phyloP scores from a whole-genome alignment of 2,888 invertebrate genomes.

The Drosophila melanosoma region DNA sequence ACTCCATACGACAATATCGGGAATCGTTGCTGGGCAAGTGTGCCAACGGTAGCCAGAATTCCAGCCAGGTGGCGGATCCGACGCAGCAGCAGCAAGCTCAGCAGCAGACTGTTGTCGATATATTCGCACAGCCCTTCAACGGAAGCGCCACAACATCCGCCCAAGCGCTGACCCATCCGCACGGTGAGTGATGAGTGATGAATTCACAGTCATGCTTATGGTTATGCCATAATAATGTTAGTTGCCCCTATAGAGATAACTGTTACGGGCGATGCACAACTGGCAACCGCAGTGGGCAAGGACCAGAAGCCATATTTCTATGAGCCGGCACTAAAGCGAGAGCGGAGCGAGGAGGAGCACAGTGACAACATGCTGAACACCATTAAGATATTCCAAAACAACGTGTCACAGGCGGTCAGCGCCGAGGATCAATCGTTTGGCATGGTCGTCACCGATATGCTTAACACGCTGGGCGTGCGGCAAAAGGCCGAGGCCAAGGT shows the following conservation, averaged over 20 bases:
- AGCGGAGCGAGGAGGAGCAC: slow-evolving; percentile 81
- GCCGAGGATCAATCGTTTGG: slow-evolving; percentile 83
- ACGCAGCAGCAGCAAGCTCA: slow-evolving; percentile 82
- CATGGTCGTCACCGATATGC: slow-evolving; percentile 83
- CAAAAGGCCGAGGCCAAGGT: slow-evolving; percentile 83
- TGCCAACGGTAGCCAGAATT: slow-evolving; percentile 69
- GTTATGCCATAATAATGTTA: slow-evolving; percentile 13
- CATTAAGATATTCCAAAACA: slow-evolving; percentile 83
- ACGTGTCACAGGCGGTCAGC: slow-evolving; percentile 82
- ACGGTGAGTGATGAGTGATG: slow-evolving; percentile 63
- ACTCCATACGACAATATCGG: slow-evolving; percentile 82
- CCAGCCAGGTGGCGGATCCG: slow-evolving; percentile 80
- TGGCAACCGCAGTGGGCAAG: slow-evolving; percentile 76
- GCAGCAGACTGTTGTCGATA: slow-evolving; percentile 81
- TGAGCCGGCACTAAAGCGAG: slow-evolving; percentile 81
- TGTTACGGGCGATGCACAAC: slow-evolving; percentile 82
- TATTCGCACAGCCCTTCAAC: slow-evolving; percentile 82
- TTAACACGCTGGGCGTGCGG: slow-evolving; percentile 82
- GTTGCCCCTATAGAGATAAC: slow-evolving; percentile 71
- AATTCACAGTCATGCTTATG: background rate
- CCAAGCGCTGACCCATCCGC: slow-evolving; percentile 82
- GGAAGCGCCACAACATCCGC: slow-evolving; percentile 80
- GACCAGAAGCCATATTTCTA: slow-evolving; percentile 83
- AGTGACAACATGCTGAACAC: slow-evolving; percentile 83
- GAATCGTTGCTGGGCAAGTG: slow-evolving; percentile 83